Percentiles rank a stretch among this genome's conserved stretches.
Evolutionary conservation across 2,888 invertebrate genomes (phyloP).

Genomic region (Lottia scabra): DNA sequence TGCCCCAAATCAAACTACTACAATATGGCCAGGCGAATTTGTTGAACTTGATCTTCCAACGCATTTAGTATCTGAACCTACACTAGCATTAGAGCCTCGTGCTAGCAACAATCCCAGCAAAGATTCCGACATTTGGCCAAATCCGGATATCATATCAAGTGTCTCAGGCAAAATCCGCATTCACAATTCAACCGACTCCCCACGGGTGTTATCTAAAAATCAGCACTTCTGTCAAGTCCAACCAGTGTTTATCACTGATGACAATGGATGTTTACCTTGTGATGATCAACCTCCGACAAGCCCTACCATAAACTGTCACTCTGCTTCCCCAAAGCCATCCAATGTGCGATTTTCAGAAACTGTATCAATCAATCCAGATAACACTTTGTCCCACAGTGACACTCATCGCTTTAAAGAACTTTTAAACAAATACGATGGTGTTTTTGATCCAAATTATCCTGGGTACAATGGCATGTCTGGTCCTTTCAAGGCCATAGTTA

Average conservation of each 20-base stretch:
- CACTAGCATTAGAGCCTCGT: too few relatives aligned
- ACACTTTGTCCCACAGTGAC: constrained; percentile 6
- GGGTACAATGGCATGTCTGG: constrained; percentile 18
- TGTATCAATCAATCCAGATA: constrained; percentile 24
- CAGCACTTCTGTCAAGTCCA: constrained; percentile 17
- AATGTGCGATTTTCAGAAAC: not conserved
- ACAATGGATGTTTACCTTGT: too few relatives aligned
- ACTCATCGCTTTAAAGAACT: constrained; percentile 16
- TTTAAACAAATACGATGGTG: constrained; percentile 19
- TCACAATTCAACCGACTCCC: constrained; percentile 10
- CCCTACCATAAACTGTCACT: too few relatives aligned
- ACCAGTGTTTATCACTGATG: not conserved
- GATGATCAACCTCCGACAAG: too few relatives aligned
- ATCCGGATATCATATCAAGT: constrained; percentile 15
- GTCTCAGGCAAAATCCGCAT: constrained; percentile 24
- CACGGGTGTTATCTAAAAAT: constrained; percentile 12
- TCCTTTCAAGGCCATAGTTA: not conserved
- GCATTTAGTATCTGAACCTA: too few relatives aligned
- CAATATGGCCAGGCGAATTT: constrained; percentile 20
- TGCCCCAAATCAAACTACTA: constrained; percentile 1
- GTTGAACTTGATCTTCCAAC: constrained; percentile 6
- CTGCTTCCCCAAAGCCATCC: too few relatives aligned
- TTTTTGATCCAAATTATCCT: constrained; percentile 23
- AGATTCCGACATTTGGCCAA: too few relatives aligned
- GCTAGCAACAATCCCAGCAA: too few relatives aligned